phyloP scores from a whole-genome alignment of 2,888 invertebrate species.

The Sinopyrophorus schimmeli region DNA sequence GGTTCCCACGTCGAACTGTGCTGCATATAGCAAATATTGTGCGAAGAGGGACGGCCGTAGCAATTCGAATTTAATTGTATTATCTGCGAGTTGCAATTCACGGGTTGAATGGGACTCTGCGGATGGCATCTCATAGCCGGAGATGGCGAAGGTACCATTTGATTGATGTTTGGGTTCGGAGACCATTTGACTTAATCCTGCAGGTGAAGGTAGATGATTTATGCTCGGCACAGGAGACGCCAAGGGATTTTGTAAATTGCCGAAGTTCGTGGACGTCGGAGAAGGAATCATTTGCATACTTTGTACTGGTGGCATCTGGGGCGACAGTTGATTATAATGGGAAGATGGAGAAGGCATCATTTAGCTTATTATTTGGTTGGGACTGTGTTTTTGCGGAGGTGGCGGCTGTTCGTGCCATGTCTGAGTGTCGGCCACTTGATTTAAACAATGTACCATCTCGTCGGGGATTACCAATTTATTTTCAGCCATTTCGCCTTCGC shows the following conservation, averaged over 20 bases:
- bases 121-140: no score
- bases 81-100: conserved; percentile 30
- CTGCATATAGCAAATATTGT: conserved; percentile 43
- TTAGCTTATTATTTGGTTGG: conserved; percentile 32
- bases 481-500: conserved; percentile 90
- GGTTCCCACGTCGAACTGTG: conserved; percentile 43
- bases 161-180: no score
- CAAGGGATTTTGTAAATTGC: no score
- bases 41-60: conserved; percentile 40
- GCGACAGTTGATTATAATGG: no score
- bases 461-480: conserved; percentile 93
- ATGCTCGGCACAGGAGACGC: no score
- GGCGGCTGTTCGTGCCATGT: no score
- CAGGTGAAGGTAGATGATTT: no score
- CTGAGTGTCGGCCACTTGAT: conserved; percentile 66
- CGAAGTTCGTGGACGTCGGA: no score
- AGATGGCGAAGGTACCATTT: no score
- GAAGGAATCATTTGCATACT: conserved; percentile 40
- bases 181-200: no score
- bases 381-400: conserved; percentile 43
- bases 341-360: conserved; percentile 30
- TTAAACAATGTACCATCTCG: conserved; percentile 93
- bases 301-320: no score
- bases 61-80: no score
- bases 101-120: conserved; percentile 30